Conservation (phyloP, 2,888 invertebrate species). For the Mythimna vitellina region DNA sequence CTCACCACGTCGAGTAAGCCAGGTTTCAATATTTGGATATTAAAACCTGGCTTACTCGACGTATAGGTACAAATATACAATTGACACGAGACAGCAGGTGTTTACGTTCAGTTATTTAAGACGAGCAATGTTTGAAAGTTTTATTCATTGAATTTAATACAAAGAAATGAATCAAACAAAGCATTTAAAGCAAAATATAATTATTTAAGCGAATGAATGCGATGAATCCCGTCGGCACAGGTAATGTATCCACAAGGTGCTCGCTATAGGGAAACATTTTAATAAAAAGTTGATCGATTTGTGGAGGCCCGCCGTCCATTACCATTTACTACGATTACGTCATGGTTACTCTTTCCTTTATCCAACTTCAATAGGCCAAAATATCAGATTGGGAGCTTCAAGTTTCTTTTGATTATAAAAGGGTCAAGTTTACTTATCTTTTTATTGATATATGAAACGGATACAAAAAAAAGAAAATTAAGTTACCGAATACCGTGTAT, state of each 20-base stretch:
- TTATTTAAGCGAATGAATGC: not conserved
- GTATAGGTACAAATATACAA: not conserved
- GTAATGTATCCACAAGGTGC: constrained; percentile 6
- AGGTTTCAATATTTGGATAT: not conserved
- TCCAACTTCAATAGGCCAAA: constrained; percentile 5
- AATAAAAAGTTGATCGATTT: constrained; percentile 65
- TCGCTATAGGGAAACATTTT: constrained; percentile 45
- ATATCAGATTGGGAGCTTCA: constrained; percentile 24
- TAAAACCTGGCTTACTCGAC: too few species aligned
- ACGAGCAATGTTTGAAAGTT: too few species aligned
- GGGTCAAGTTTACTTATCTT: not conserved
- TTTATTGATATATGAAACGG: too few species aligned
- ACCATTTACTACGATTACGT: constrained; percentile 43
- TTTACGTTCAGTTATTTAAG: not conserved
- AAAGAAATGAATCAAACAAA: not conserved
- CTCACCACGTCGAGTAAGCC: not conserved
- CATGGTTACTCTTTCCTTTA: constrained; percentile 19
- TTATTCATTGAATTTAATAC: not conserved
- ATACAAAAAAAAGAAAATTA: too few species aligned
- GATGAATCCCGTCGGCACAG: not conserved
- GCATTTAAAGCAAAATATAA: not conserved
- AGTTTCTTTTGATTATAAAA: constrained; percentile 19
- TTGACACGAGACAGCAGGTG: not conserved
- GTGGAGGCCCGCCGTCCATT: constrained; percentile 45
- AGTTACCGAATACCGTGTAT: too few species aligned